Conservation (phyloP, 2,888 invertebrate species). For the Lapara coniferarum region DNA sequence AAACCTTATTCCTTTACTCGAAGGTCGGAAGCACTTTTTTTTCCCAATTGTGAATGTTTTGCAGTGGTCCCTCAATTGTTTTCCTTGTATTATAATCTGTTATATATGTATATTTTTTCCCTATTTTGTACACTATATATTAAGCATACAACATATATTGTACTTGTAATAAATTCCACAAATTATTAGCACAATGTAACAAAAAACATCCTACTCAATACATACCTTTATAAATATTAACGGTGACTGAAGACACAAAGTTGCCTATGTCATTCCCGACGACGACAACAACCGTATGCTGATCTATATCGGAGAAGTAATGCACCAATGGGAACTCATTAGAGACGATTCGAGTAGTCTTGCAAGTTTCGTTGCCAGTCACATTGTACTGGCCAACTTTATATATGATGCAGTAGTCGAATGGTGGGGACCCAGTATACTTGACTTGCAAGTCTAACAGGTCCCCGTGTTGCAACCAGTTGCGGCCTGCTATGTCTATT, state of each 20-base stretch:
- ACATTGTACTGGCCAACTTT: conserved; percentile 86
- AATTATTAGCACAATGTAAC: background rate
- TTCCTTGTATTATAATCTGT: no score
- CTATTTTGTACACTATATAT: no score
- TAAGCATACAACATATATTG: no score
- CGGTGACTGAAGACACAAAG: conserved; percentile 86
- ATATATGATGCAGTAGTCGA: conserved; percentile 87
- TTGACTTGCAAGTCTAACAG: conserved; percentile 87
- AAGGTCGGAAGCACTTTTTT: no score
- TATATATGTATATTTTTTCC: no score
- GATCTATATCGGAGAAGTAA: conserved; percentile 87
- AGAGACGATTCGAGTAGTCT: conserved; percentile 53
- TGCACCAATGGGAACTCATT: conserved; percentile 87
- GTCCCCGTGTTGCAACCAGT: conserved; percentile 93
- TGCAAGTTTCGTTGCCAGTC: conserved; percentile 91
- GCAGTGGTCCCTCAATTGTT: no score
- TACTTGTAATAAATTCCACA: background rate
- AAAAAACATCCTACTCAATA: conserved; percentile 17
- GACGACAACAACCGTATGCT: conserved; percentile 90
- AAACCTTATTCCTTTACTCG: no score
- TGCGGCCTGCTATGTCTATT: conserved; percentile 88
- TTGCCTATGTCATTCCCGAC: conserved; percentile 90
- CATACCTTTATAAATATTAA: conserved; percentile 93
- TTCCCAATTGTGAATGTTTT: no score
- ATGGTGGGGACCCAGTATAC: conserved; percentile 90